Evolutionary conservation across 2,113 vertebrate genomes (phyloP).

Genomic region (Apodemus sylvaticus): DNA sequence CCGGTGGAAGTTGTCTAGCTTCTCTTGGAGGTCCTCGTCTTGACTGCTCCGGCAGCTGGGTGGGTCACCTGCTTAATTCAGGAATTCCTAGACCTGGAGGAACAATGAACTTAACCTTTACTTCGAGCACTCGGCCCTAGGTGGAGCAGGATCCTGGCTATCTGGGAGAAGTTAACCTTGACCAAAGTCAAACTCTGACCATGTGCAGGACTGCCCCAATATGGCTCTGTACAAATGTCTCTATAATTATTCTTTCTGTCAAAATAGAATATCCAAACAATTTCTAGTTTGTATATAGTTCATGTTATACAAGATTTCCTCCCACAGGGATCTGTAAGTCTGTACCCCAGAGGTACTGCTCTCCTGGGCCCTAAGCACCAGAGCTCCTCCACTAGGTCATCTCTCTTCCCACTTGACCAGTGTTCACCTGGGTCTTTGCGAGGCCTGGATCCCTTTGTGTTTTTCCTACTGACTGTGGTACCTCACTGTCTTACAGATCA

Average conservation of each 20-base stretch:
- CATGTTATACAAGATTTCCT: background rate
- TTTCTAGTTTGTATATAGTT: slow-evolving; percentile 2
- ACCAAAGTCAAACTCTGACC: too few species aligned
- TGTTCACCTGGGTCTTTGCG: background rate
- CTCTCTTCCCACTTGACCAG: background rate
- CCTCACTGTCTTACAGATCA: background rate
- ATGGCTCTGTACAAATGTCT: too few species aligned
- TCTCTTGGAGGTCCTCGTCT: too few species aligned
- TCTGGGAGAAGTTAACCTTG: too few species aligned
- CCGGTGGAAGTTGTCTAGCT: too few species aligned
- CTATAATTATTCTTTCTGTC: slow-evolving; percentile 6
- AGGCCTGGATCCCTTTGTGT: background rate
- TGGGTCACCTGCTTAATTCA: too few species aligned
- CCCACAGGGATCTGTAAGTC: background rate
- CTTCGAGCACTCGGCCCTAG: too few species aligned
- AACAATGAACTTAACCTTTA: too few species aligned
- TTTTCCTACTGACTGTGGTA: background rate
- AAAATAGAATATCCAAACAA: background rate
- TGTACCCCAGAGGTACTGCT: background rate
- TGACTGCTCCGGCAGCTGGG: too few species aligned
- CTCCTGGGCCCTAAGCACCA: background rate
- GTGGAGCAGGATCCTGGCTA: too few species aligned
- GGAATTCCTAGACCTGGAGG: too few species aligned
- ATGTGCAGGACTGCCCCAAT: too few species aligned
- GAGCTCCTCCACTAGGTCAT: background rate